These are phyloP conservation scores for Naso thynnoides DNA, from an alignment of 2,797 vertebrate genomes.

Conservation along the genomic window DNA sequence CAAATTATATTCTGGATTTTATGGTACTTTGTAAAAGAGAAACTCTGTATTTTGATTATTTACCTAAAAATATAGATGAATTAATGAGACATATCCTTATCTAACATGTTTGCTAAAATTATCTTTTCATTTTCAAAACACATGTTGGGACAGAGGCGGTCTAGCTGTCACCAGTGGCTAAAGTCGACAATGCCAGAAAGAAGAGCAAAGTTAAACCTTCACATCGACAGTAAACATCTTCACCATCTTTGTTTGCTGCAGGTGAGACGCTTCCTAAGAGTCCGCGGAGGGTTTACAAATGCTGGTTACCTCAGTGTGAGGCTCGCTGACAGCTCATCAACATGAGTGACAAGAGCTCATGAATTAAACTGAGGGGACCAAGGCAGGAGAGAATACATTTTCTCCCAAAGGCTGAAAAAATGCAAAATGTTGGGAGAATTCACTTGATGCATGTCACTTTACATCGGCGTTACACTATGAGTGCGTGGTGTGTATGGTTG, in stretches of 20 bases:
- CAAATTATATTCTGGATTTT: too few relatives aligned
- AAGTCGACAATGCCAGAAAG: background rate
- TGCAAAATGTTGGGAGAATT: constrained; percentile 25
- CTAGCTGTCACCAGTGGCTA: background rate
- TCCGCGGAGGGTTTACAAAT: background rate
- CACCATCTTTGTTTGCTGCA: background rate
- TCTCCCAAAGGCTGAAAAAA: constrained; percentile 26
- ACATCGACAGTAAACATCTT: background rate
- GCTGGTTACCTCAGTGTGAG: background rate
- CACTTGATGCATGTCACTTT: constrained; percentile 13
- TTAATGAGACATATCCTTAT: too few relatives aligned
- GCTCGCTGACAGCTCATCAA: constrained; percentile 34
- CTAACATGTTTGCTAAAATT: too few relatives aligned
- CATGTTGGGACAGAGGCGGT: background rate
- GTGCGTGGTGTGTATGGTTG: background rate
- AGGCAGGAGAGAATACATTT: constrained; percentile 9
- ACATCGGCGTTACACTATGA: background rate
- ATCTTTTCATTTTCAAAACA: background rate
- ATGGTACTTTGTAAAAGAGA: too few relatives aligned
- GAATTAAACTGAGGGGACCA: background rate
- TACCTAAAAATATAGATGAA: background rate
- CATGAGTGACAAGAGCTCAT: constrained; percentile 30
- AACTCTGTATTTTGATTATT: too few relatives aligned
- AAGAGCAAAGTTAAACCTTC: background rate
- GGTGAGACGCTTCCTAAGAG: background rate